Evolutionary conservation across 1,140 invertebrate species (phyloP).

Genomic region (Drosophila subpulchrella): DNA sequence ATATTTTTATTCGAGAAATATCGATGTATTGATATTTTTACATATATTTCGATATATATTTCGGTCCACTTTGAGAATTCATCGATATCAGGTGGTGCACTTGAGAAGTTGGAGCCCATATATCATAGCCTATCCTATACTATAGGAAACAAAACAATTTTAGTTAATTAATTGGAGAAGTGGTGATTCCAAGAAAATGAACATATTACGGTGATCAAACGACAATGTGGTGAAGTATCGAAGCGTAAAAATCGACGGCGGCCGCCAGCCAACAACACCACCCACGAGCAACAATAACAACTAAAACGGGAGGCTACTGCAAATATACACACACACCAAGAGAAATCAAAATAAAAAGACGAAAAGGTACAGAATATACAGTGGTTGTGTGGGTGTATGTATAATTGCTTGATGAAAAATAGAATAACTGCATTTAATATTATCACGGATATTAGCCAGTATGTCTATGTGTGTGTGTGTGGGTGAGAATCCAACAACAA

Average conservation of each 20-base stretch:
- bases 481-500: slow-evolving; percentile 36
- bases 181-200: slow-evolving; percentile 48
- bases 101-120: too few species aligned
- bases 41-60: too few species aligned
- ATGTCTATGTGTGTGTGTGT: slow-evolving; percentile 22
- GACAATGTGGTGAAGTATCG: slow-evolving; percentile 70
- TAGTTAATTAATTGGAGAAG: slow-evolving; percentile 1
- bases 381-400: slow-evolving; percentile 34
- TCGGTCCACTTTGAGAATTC: too few species aligned
- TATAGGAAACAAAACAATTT: slow-evolving; percentile 8
- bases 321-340: slow-evolving; percentile 23
- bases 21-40: too few species aligned
- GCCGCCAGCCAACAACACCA: slow-evolving; percentile 39
- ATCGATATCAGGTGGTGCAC: too few species aligned
- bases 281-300: slow-evolving; percentile 31
- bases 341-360: slow-evolving; percentile 31
- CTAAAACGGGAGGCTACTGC: slow-evolving; percentile 27
- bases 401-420: slow-evolving; percentile 33
- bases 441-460: slow-evolving; percentile 13
- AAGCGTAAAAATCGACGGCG: slow-evolving; percentile 73
- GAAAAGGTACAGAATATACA: slow-evolving; percentile 30
- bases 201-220: slow-evolving; percentile 56
- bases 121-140: too few species aligned
- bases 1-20: too few species aligned
- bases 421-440: slow-evolving; percentile 28